Percentiles rank a stretch among this genome's conserved stretches.
phyloP scores from a whole-genome alignment of 2,888 invertebrate species.

The Dasypogon diadema region DNA sequence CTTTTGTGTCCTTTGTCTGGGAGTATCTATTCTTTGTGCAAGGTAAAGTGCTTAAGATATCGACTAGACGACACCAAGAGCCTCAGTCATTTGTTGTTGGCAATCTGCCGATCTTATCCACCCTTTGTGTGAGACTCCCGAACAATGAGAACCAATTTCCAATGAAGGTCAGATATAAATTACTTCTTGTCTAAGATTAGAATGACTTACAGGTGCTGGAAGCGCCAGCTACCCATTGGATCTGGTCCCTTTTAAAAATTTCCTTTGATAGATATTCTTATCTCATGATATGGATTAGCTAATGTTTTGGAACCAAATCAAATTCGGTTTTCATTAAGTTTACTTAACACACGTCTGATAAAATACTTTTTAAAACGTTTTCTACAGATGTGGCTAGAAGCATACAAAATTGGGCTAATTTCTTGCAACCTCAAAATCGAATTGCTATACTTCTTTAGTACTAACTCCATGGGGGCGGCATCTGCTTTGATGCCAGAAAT shows the following conservation, averaged over 20 bases:
- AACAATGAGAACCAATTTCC: not conserved
- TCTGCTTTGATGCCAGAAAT: constrained; percentile 10
- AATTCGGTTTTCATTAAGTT: not conserved
- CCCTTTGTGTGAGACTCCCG: not conserved
- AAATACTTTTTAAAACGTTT: not conserved
- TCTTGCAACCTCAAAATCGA: not conserved
- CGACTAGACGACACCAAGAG: not conserved
- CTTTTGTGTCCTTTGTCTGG: not conserved
- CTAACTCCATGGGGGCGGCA: not conserved
- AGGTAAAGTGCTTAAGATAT: not conserved
- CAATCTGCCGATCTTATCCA: not conserved
- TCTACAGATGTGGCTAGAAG: not conserved
- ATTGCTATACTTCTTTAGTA: not conserved
- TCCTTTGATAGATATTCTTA: not conserved
- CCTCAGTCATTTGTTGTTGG: not conserved
- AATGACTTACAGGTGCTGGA: not conserved
- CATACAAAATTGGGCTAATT: not conserved
- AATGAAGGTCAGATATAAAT: constrained; percentile 13
- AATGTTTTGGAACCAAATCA: not conserved
- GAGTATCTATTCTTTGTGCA: not conserved
- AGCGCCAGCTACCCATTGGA: not conserved
- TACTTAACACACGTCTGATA: no score
- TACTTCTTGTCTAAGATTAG: constrained; percentile 5
- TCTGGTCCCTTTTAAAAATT: not conserved
- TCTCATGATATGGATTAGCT: not conserved